Percentiles rank a stretch among this genome's conserved stretches.
Conservation (phyloP, 2,113 vertebrate species). For the Ochotona princeps region DNA sequence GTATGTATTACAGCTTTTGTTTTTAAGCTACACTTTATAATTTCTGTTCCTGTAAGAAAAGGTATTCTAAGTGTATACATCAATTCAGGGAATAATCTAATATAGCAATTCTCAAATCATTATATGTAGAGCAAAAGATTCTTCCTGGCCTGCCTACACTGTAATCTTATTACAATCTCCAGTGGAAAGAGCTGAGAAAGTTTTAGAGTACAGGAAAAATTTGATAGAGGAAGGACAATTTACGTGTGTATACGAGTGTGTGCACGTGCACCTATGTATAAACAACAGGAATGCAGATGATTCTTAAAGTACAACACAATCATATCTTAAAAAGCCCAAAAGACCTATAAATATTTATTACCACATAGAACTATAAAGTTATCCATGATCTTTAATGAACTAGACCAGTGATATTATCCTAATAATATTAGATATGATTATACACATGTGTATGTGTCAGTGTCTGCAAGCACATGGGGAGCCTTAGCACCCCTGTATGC, state of each 20-base stretch:
- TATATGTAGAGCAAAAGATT: background rate
- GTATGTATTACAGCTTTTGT: background rate
- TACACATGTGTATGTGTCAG: no score
- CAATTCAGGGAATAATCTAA: background rate
- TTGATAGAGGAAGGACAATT: background rate
- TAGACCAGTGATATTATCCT: background rate
- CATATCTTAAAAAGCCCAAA: background rate
- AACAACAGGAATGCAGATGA: background rate
- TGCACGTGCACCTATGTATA: background rate
- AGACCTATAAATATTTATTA: background rate
- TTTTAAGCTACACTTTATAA: constrained; percentile 9
- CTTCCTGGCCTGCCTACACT: background rate
- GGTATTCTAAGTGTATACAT: background rate
- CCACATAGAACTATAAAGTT: background rate
- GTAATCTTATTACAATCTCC: background rate
- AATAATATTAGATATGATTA: background rate
- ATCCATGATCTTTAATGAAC: background rate
- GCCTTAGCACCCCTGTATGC: fast-evolving
- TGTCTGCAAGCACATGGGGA: background rate
- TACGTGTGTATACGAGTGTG: background rate
- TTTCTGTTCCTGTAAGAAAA: background rate
- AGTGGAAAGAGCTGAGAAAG: background rate
- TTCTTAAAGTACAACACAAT: background rate
- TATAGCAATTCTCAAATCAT: background rate
- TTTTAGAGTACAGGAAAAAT: background rate